These are phyloP conservation scores for Eumacrocentrus americanus DNA, from an alignment of 2,888 invertebrate genomes.

Conservation along the genomic window DNA sequence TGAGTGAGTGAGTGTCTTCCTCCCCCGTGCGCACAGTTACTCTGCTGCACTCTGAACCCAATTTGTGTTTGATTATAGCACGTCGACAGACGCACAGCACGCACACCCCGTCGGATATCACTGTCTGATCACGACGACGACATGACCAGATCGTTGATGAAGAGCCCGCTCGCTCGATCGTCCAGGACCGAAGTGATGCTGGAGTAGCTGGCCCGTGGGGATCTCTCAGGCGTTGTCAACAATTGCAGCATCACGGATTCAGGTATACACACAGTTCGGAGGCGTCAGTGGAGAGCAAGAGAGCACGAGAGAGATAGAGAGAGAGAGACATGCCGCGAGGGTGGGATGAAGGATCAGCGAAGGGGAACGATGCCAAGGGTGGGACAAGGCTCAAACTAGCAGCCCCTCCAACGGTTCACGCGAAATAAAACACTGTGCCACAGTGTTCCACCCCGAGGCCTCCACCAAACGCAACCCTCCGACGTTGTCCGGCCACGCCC, in stretches of 20 bases:
- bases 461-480: slow-evolving; percentile 46
- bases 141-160: neutral
- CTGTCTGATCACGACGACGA: neutral
- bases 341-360: slow-evolving; percentile 26
- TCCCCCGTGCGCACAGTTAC: slow-evolving; percentile 1
- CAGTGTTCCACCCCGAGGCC: slow-evolving; percentile 55
- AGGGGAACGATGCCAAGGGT: slow-evolving; percentile 21
- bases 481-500: slow-evolving; percentile 42
- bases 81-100: slow-evolving; percentile 9
- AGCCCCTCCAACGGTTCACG: slow-evolving; percentile 36
- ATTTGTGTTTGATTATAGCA: neutral
- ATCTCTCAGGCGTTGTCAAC: slow-evolving; percentile 51
- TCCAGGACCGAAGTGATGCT: neutral
- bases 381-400: slow-evolving; percentile 50
- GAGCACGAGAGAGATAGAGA: too few species aligned
- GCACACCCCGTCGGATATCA: slow-evolving; percentile 19
- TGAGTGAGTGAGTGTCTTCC: too few species aligned
- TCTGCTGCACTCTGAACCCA: neutral
- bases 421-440: slow-evolving; percentile 59
- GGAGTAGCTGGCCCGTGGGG: slow-evolving; percentile 1
- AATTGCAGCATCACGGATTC: slow-evolving; percentile 54
- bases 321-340: slow-evolving; percentile 19
- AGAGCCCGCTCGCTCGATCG: neutral
- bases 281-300: slow-evolving; percentile 21
- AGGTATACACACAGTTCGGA: slow-evolving; percentile 45